Evolutionary conservation across 2,797 vertebrate genomes (phyloP).

Genomic region (Tragopan temminckii): DNA sequence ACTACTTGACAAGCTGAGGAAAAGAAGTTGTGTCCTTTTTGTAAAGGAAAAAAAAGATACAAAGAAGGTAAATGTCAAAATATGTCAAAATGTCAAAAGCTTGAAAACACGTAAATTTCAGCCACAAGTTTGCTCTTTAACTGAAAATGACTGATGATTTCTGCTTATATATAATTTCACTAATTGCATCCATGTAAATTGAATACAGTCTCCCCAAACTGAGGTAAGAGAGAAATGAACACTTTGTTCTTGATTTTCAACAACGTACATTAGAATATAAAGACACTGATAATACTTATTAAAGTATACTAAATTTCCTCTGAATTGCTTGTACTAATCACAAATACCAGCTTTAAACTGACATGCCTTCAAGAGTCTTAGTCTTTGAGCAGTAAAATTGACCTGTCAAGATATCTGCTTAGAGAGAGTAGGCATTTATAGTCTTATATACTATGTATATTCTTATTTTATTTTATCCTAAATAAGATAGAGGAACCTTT

Average conservation of each 20-base stretch:
- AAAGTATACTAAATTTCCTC: background rate
- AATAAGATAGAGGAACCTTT: background rate
- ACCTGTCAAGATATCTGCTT: background rate
- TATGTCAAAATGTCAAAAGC: background rate
- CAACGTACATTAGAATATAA: background rate
- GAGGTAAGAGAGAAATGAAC: too few relatives aligned
- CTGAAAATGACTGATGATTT: background rate
- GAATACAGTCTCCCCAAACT: too few relatives aligned
- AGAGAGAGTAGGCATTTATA: background rate
- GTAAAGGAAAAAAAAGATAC: background rate
- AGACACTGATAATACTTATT: background rate
- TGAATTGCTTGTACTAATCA: background rate
- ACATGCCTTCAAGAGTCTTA: background rate
- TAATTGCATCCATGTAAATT: fast-evolving
- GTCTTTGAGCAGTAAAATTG: background rate
- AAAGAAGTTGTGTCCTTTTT: background rate
- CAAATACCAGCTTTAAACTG: background rate
- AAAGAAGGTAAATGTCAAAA: background rate
- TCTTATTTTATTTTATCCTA: background rate
- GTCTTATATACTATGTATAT: background rate
- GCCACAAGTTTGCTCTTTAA: background rate
- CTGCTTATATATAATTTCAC: background rate
- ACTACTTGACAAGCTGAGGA: background rate
- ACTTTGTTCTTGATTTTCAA: background rate
- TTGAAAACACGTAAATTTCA: background rate